Evolutionary conservation across 2,113 vertebrate genomes (phyloP), one percentile per base, ranked within the genome.

Genomic region (Pomatostomus ruficeps): DNA sequence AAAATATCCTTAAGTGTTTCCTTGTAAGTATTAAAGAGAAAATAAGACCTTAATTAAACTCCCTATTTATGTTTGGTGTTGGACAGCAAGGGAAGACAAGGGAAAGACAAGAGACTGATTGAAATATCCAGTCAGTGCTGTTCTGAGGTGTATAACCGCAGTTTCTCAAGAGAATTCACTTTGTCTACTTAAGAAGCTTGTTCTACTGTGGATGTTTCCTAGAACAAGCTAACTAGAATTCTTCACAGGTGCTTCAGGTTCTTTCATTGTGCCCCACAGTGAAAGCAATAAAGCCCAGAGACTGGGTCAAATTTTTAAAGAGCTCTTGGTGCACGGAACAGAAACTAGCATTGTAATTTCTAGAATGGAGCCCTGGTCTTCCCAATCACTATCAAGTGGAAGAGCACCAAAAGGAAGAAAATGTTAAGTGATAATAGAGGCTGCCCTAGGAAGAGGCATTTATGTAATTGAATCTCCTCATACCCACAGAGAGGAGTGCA

Each of bases 401-500:
- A 46, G 16, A 85, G 6, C 20, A 66, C 11, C 28, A 73, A 85
- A 68, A 88, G 9, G 31, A 85, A 61, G 22, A 52, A 72, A 79
- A 31, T 25, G 5, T 40, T 40, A 42, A 65, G 31, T 38, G 31
- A 42, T 46, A 66, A 62, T n/a, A 75, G 54, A 88, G 33, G 48
- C 13, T 92, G 54, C 17, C 31, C 25, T 55, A 12, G 18, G 10
- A 83, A 12, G 49, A 66, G 31, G 4, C 8, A 59, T 74, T 85
- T 66, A 42, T 67, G 48, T 6, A 22, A 57, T 63, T 58, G 25
- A 73, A 58, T 62, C 14, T 78, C 21, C 26, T 81, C 48, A 85
- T 19, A 67, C 12, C 8, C 17, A 14, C 10, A 18, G 0, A 0
- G 20, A 31, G 1, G 0, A 83, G 19, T 31, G 22, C 23, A 36